Percentiles rank a stretch among this genome's conserved stretches.
Evolutionary conservation across 2,888 invertebrate genomes (phyloP).

Genomic region (Galeruca laticollis): DNA sequence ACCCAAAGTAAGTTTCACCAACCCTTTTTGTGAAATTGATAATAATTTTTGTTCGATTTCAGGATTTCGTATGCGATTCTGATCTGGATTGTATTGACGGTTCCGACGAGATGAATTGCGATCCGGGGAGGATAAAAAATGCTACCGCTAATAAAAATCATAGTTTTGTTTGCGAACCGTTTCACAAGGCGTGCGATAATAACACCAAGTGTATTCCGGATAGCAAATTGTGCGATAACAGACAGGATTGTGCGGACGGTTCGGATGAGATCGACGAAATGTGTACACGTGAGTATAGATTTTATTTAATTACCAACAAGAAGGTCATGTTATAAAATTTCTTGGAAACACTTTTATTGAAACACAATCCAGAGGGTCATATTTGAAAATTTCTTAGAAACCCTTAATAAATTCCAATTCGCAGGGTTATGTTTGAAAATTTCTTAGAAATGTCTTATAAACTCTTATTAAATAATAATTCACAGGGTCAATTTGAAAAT

Average conservation of each 20-base stretch:
- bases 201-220: constrained; percentile 79
- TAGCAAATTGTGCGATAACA: constrained; percentile 79
- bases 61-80: constrained; percentile 76
- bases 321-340: no score
- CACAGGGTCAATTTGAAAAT: no score
- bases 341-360: no score
- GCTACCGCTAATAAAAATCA: constrained; percentile 52
- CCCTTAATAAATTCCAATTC: not conserved
- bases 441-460: no score
- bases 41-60: constrained; percentile 32
- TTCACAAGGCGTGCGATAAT: constrained; percentile 77
- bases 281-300: constrained; percentile 35
- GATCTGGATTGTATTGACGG: constrained; percentile 80
- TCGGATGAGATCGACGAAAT: constrained; percentile 74
- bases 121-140: constrained; percentile 57
- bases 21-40: not conserved
- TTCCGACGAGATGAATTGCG: constrained; percentile 79
- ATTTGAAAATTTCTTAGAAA: not conserved
- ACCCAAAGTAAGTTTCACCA: constrained; percentile 64
- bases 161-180: constrained; percentile 67
- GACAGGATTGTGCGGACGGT: constrained; percentile 80
- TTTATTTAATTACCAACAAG: no score
- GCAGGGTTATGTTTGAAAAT: no score
- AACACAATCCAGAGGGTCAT: not conserved
- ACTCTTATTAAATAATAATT: no score